phyloP scores from a whole-genome alignment of 2,113 vertebrate genomes.

The Balaenoptera acutorostrata region DNA sequence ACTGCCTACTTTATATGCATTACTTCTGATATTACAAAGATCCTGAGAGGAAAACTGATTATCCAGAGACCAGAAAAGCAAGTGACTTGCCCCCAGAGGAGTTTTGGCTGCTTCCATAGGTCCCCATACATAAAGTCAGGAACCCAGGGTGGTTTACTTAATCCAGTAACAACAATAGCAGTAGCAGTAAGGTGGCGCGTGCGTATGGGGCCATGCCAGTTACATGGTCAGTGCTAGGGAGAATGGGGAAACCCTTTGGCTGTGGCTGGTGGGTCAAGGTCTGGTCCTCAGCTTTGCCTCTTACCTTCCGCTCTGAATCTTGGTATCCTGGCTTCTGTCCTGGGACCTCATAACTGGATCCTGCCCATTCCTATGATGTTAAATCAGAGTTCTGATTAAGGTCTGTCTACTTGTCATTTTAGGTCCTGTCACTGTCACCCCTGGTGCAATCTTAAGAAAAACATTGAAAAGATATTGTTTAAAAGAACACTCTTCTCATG shows the following conservation, averaged over 20 bases:
- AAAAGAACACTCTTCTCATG: neutral
- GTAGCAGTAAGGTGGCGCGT: no score
- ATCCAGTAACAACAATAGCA: neutral
- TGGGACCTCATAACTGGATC: neutral
- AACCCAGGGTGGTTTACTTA: neutral
- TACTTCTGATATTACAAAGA: neutral
- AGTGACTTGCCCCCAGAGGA: constrained; percentile 36
- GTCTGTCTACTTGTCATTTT: neutral
- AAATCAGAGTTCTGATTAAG: neutral
- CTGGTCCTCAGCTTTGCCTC: neutral
- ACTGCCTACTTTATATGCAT: neutral
- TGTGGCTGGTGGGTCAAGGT: neutral
- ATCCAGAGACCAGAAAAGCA: constrained; percentile 67
- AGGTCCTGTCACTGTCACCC: neutral
- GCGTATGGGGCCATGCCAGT: neutral
- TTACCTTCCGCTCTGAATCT: neutral
- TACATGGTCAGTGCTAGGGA: neutral
- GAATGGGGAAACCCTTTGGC: neutral
- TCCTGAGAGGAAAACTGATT: neutral
- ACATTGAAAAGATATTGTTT: neutral
- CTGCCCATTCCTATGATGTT: neutral
- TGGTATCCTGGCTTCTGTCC: neutral
- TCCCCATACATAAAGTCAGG: neutral
- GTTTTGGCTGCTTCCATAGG: neutral
- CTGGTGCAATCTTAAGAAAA: neutral